Conservation (phyloP, 2,888 invertebrate species). For the Anoncus sp. region DNA sequence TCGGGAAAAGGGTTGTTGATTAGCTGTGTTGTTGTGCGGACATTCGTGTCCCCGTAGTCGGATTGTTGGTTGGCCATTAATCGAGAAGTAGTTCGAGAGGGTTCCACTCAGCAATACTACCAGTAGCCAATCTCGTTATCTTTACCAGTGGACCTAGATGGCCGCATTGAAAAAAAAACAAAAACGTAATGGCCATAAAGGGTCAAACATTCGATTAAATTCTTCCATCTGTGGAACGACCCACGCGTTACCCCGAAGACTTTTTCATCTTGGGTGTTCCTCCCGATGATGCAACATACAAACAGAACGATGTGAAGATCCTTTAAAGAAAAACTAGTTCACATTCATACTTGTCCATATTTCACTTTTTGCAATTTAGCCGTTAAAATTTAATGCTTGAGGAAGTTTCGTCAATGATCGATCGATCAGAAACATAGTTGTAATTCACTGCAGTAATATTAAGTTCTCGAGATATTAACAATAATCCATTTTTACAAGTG, state of each 20-base stretch:
- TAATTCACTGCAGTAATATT: too few relatives aligned
- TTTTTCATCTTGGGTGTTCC: neutral
- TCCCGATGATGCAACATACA: neutral
- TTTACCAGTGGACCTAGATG: constrained; percentile 6
- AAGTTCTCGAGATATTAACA: too few relatives aligned
- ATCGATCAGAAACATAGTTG: too few relatives aligned
- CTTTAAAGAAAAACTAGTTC: neutral
- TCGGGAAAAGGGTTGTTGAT: constrained; percentile 32
- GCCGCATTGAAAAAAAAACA: neutral
- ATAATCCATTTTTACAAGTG: too few relatives aligned
- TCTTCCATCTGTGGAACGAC: neutral
- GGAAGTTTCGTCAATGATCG: too few relatives aligned
- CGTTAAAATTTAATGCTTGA: too few relatives aligned
- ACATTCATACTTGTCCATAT: neutral
- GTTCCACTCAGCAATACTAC: neutral
- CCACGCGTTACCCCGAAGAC: neutral
- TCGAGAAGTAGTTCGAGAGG: constrained; percentile 15
- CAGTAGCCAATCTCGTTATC: constrained; percentile 9
- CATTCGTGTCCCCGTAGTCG: constrained; percentile 16
- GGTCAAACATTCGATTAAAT: constrained; percentile 10
- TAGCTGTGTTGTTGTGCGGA: constrained; percentile 9
- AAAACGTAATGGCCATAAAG: constrained; percentile 17
- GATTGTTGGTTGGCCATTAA: constrained; percentile 23
- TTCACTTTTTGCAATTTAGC: too few relatives aligned
- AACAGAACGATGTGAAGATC: neutral